Evolutionary conservation across 2,113 vertebrate species (phyloP).

Genomic region (Dolichotis patagonum): DNA sequence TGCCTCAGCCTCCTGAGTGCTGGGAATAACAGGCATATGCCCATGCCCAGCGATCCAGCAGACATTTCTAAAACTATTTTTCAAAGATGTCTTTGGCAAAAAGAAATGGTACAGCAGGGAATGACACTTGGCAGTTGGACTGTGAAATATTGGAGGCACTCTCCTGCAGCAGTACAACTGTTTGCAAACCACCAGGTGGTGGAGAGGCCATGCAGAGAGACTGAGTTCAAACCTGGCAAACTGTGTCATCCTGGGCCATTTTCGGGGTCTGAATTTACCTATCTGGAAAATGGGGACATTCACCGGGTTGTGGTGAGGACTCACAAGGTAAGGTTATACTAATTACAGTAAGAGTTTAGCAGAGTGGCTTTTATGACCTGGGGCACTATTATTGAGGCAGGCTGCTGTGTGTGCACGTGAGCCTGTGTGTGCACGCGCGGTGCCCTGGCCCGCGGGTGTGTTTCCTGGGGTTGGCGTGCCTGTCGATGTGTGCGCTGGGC

Average conservation of each 20-base stretch:
- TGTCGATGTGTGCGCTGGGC: constrained; percentile 31
- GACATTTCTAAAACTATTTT: constrained; percentile 37
- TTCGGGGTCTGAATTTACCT: background rate
- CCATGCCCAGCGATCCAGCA: background rate
- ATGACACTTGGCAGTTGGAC: background rate
- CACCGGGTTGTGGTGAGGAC: background rate
- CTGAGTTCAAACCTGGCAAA: background rate
- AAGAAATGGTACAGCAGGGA: background rate
- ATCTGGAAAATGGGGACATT: constrained; percentile 56
- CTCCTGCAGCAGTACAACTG: background rate
- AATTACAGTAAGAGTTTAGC: background rate
- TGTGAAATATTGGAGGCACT: background rate
- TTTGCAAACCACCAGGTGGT: background rate
- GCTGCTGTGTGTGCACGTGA: background rate
- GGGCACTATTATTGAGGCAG: background rate
- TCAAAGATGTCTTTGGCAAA: constrained; percentile 23
- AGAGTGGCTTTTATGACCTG: background rate
- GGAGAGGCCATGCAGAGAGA: background rate
- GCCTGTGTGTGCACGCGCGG: background rate
- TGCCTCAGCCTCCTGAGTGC: background rate
- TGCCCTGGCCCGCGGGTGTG: constrained; percentile 32
- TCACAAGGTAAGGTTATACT: background rate
- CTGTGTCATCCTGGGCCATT: background rate
- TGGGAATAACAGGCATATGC: background rate
- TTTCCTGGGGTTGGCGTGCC: background rate